Percentiles rank a stretch among this genome's conserved stretches.
Evolutionary conservation across 2,888 invertebrate species (phyloP).

Genomic region (Fabriciana adippe): DNA sequence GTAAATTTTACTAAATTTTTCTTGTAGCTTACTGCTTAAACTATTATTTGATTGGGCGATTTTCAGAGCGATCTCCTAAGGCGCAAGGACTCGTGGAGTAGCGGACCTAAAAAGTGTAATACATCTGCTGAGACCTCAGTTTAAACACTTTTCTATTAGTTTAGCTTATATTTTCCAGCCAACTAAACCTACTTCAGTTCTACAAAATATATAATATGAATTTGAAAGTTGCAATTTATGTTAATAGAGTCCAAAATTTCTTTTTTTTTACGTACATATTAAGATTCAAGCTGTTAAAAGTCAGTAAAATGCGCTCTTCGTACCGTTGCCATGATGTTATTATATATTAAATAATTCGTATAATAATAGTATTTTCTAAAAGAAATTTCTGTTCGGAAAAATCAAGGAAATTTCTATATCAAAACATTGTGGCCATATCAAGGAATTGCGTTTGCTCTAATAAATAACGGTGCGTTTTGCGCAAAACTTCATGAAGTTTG

Average conservation of each 20-base stretch:
- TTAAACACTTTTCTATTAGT: slow-evolving; percentile 47
- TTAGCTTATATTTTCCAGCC: background rate
- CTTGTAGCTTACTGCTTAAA: slow-evolving; percentile 18
- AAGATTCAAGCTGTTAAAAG: background rate
- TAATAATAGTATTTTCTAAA: background rate
- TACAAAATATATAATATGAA: background rate
- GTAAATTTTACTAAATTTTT: background rate
- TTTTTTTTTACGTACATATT: background rate
- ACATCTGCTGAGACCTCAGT: slow-evolving; percentile 79
- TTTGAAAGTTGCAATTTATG: background rate
- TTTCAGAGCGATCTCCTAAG: slow-evolving; percentile 75
- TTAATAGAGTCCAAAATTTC: background rate
- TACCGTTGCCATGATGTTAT: background rate
- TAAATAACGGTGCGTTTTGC: background rate
- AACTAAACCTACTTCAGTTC: slow-evolving; percentile 1
- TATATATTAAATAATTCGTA: background rate
- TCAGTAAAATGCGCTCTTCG: background rate
- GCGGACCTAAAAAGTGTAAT: slow-evolving; percentile 63
- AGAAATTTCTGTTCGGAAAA: too few species aligned
- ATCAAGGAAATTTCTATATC: too few species aligned
- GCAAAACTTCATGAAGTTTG: background rate
- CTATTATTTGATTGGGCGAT: slow-evolving; percentile 44
- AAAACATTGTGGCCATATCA: background rate
- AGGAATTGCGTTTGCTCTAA: slow-evolving; percentile 9
- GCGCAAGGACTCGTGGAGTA: slow-evolving; percentile 77